Evolutionary conservation across 2,113 vertebrate genomes (phyloP).

Genomic region (Uropsilus gracilis): DNA sequence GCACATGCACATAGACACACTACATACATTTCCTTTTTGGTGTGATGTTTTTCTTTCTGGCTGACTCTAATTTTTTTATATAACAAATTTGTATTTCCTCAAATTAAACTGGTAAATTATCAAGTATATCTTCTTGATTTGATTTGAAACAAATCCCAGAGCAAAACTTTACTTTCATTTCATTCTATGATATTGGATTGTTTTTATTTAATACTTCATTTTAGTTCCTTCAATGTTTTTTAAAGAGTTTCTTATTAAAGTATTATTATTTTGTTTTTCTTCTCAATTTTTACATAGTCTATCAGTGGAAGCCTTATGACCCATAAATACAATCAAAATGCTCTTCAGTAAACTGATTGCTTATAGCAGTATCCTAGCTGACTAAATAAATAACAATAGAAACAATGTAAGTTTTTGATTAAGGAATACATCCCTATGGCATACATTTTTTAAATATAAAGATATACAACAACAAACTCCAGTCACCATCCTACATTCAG

Average conservation of each 20-base stretch:
- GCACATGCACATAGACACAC: not conserved
- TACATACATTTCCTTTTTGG: constrained; percentile 15
- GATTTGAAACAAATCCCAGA: constrained; percentile 18
- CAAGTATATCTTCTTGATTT: constrained; percentile 35
- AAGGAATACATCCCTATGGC: not conserved
- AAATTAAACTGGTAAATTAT: constrained; percentile 44
- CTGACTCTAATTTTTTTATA: constrained; percentile 50
- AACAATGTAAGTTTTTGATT: constrained; percentile 20
- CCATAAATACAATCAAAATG: constrained; percentile 21
- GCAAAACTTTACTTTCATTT: constrained; percentile 9
- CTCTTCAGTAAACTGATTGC: not conserved
- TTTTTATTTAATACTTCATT: constrained; percentile 52
- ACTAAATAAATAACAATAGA: constrained; percentile 28
- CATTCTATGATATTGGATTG: not conserved
- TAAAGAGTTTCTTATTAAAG: not conserved
- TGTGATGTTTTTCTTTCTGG: constrained; percentile 55
- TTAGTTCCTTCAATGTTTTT: constrained; percentile 12
- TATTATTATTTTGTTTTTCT: constrained; percentile 27
- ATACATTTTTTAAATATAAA: constrained; percentile 39
- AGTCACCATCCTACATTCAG: not conserved
- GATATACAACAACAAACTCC: not conserved
- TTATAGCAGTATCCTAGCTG: not conserved
- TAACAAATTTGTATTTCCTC: constrained; percentile 15
- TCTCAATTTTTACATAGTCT: not conserved
- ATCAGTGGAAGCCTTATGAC: not conserved